phyloP scores from a whole-genome alignment of 1,140 invertebrate genomes.

The Aphis gossypii region DNA sequence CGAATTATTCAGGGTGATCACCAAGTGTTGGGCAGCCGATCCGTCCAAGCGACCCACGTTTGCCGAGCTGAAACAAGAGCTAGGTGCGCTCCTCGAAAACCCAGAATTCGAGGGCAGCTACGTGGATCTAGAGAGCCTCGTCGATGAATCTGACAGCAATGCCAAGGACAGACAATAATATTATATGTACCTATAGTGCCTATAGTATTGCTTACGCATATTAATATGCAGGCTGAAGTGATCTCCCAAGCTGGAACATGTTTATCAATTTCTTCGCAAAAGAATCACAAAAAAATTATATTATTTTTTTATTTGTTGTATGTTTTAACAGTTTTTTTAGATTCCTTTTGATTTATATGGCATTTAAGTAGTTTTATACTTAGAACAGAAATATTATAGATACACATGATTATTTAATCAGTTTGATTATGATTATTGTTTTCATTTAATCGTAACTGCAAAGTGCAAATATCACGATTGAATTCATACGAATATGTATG shows the following conservation, averaged over 20 bases:
- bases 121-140: conserved; percentile 80
- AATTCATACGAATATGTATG: neutral
- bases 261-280: neutral
- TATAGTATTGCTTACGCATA: neutral
- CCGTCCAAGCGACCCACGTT: conserved; percentile 78
- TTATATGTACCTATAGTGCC: neutral
- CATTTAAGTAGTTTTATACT: conserved; percentile 3
- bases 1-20: conserved; percentile 78
- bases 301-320: neutral
- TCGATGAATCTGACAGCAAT: conserved; percentile 63
- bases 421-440: neutral
- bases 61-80: conserved; percentile 72
- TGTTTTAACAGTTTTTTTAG: neutral
- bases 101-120: conserved; percentile 76
- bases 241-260: neutral
- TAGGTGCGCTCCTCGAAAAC: conserved; percentile 75
- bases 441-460: neutral
- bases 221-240: neutral
- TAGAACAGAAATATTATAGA: neutral
- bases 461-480: neutral
- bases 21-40: conserved; percentile 78
- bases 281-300: neutral
- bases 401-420: neutral
- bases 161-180: conserved; percentile 45
- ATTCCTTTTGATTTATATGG: neutral